phyloP scores from a whole-genome alignment of 2,797 vertebrate genomes.

The Ptychadena robeensis region DNA sequence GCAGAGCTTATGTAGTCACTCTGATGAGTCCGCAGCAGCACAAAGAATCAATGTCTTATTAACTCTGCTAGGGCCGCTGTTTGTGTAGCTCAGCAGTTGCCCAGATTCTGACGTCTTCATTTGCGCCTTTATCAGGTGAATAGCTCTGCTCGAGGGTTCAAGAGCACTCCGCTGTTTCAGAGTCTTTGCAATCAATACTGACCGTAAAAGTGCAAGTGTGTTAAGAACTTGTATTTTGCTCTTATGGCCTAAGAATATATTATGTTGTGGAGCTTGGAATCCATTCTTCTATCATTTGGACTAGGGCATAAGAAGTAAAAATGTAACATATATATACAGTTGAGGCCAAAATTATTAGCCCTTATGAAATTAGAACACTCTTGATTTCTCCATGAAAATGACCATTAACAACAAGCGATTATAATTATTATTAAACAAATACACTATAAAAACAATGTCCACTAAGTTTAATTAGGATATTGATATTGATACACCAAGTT shows the following conservation, averaged over 20 bases:
- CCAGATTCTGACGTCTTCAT: conserved; percentile 29
- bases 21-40: background rate
- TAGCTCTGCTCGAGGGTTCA: conserved; percentile 28
- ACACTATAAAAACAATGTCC: no score
- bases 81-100: conserved; percentile 20
- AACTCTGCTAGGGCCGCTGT: background rate
- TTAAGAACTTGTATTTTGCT: conserved; percentile 9
- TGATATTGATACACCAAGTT: no score
- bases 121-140: conserved; percentile 17
- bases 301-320: no score
- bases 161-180: conserved; percentile 14
- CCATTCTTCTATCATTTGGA: no score
- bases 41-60: conserved; percentile 43
- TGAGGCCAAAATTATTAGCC: no score
- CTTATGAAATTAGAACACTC: no score
- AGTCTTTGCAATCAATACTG: conserved; percentile 33
- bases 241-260: background rate
- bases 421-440: no score
- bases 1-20: conserved; percentile 7
- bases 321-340: no score
- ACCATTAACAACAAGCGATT: no score
- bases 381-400: no score
- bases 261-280: background rate
- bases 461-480: no score
- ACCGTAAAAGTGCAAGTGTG: conserved; percentile 27